phyloP scores from a whole-genome alignment of 2,113 vertebrate species.

The Bucco capensis region DNA sequence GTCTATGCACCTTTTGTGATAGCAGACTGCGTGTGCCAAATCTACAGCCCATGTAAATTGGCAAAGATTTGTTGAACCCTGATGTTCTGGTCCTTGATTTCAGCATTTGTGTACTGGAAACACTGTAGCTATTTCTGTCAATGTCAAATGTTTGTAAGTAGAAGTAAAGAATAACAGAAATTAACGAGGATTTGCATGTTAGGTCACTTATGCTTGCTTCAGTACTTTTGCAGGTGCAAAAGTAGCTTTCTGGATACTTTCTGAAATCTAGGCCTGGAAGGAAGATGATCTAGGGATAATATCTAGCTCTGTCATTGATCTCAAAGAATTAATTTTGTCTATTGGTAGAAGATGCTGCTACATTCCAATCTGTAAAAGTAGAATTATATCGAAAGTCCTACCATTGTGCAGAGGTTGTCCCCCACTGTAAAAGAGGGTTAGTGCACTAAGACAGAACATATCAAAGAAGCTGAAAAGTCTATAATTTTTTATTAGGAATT shows the following conservation, averaged over 20 bases:
- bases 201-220: background rate
- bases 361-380: background rate
- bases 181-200: background rate
- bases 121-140: background rate
- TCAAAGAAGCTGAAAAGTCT: background rate
- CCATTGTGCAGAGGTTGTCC: background rate
- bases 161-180: background rate
- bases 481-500: slow-evolving; percentile 18
- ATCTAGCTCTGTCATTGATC: background rate
- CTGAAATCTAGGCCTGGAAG: background rate
- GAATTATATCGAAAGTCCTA: background rate
- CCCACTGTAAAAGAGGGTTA: background rate
- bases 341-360: background rate
- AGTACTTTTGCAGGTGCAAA: background rate
- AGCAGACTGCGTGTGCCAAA: background rate
- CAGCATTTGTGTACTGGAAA: background rate
- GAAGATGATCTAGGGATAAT: background rate
- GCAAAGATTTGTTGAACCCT: background rate
- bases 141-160: background rate
- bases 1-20: background rate
- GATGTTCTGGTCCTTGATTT: background rate
- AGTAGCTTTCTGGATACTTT: background rate
- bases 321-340: background rate
- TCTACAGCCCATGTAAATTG: background rate
- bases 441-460: background rate